Conservation (phyloP, 2,113 vertebrate genomes). For the Scortum barcoo region DNA sequence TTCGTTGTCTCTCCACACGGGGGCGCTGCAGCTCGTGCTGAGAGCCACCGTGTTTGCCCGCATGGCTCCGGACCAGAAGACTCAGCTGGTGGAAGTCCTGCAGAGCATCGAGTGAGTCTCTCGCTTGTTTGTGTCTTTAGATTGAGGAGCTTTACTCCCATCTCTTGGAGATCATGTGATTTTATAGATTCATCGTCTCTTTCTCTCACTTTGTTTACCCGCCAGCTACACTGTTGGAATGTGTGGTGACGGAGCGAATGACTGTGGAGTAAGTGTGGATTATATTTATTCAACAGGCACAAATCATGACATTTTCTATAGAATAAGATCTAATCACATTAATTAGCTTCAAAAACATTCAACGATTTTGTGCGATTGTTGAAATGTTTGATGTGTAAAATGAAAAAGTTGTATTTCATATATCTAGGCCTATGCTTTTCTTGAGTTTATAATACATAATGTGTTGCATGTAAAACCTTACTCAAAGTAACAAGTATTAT, state of each 20-base stretch:
- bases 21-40: conserved; percentile 86
- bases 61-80: conserved; percentile 99
- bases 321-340: too few species aligned
- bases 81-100: conserved; percentile 94
- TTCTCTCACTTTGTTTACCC: conserved; percentile 40
- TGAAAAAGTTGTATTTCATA: neutral
- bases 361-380: neutral
- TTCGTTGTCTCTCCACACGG: conserved; percentile 57
- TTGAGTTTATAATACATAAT: neutral
- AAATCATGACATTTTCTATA: neutral
- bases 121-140: neutral
- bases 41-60: conserved; percentile 94
- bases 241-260: conserved; percentile 98
- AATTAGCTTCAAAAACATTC: neutral
- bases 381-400: neutral
- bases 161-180: neutral
- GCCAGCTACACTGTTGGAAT: conserved; percentile 96
- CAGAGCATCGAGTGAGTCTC: conserved; percentile 95
- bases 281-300: neutral
- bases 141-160: neutral
- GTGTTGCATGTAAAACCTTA: neutral
- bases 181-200: neutral
- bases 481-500: neutral
- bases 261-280: conserved; percentile 94
- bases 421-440: neutral